Evolutionary conservation across 1,140 invertebrate genomes (phyloP).

Genomic region (Drosophila aff.): DNA sequence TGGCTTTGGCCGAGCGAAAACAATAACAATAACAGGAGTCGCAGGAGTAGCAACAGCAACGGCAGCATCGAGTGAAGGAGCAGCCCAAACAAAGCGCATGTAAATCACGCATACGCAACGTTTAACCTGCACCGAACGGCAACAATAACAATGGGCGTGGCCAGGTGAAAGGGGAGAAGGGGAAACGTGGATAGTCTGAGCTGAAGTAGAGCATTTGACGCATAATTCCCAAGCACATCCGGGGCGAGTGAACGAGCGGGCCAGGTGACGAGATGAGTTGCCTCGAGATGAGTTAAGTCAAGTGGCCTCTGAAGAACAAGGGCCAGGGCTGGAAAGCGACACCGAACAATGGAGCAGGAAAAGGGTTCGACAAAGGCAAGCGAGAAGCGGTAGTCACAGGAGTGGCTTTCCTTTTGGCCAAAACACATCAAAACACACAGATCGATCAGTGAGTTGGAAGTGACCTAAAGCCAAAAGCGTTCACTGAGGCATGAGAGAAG

Average conservation of each 20-base stretch:
- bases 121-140: conserved; percentile 62
- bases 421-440: neutral
- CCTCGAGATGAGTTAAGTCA: conserved; percentile 42
- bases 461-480: neutral
- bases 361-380: neutral
- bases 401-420: conserved; percentile 5
- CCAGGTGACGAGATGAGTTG: conserved; percentile 45
- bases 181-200: conserved; percentile 16
- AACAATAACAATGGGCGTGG: conserved; percentile 62
- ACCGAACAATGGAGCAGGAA: conserved; percentile 18
- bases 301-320: conserved; percentile 22
- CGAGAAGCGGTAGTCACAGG: neutral
- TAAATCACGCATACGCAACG: conserved; percentile 79
- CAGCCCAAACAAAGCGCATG: conserved; percentile 74
- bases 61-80: conserved; percentile 4
- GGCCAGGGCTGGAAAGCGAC: conserved; percentile 10
- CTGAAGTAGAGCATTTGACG: conserved; percentile 69
- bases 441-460: conserved; percentile 12
- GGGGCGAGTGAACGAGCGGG: conserved; percentile 17
- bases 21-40: conserved; percentile 61
- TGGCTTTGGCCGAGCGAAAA: conserved; percentile 69
- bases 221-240: conserved; percentile 74
- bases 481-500: neutral
- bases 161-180: neutral
- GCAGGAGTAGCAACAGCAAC: conserved; percentile 9